Percentiles rank a stretch among this genome's conserved stretches.
phyloP scores from a whole-genome alignment of 2,888 invertebrate genomes.

The Ornithoptera priamus region DNA sequence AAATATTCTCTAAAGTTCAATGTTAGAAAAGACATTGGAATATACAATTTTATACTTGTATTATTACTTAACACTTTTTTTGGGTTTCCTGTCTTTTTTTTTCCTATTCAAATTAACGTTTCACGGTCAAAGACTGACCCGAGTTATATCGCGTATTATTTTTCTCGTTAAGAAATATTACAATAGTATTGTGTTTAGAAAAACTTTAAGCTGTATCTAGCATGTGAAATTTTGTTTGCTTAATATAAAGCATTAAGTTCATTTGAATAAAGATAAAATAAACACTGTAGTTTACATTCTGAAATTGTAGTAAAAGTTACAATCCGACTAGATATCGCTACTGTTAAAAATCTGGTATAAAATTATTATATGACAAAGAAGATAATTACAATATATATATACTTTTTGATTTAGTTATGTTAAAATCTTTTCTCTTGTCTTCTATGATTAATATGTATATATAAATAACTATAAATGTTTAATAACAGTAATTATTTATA shows the following conservation, averaged over 20 bases:
- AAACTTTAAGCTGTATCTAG: not conserved
- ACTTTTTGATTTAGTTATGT: not conserved
- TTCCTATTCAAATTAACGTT: not conserved
- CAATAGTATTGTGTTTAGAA: not conserved
- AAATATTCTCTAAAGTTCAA: not conserved
- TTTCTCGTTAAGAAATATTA: conserved; percentile 1
- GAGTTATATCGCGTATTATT: not conserved
- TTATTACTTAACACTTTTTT: not conserved
- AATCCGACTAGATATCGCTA: too few relatives aligned
- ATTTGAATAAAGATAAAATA: not conserved
- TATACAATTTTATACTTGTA: not conserved
- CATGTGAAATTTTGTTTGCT: not conserved
- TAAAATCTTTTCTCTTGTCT: not conserved
- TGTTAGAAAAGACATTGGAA: not conserved
- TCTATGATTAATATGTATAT: not conserved
- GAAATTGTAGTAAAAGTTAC: too few relatives aligned
- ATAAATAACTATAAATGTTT: not conserved
- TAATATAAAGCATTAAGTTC: not conserved
- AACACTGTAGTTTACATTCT: not conserved
- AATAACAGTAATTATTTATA: not conserved
- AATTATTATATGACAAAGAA: too few relatives aligned
- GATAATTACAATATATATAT: too few relatives aligned
- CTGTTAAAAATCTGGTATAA: too few relatives aligned
- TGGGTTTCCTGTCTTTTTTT: not conserved
- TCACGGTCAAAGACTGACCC: not conserved